Evolutionary conservation across 2,797 vertebrate species (phyloP).

Genomic region (Sparidentex hasta): DNA sequence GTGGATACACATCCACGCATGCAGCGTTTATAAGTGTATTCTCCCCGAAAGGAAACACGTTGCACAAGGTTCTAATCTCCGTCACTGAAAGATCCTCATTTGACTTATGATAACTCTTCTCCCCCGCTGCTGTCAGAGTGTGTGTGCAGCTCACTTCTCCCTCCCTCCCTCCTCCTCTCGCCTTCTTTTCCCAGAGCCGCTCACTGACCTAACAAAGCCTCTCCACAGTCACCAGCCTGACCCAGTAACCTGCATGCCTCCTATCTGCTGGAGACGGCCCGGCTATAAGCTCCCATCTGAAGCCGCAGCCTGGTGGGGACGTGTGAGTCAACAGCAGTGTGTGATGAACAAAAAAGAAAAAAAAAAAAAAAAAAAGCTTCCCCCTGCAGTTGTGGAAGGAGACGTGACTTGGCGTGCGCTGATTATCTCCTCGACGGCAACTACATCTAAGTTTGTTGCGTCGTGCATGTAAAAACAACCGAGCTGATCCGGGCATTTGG

Average conservation of each 20-base stretch:
- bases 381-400: conserved; percentile 6
- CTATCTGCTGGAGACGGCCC: conserved; percentile 56
- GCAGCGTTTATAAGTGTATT: background rate
- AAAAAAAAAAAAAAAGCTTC: conserved; percentile 25
- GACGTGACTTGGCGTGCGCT: background rate
- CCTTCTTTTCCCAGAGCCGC: conserved; percentile 45
- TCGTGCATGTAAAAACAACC: conserved; percentile 26
- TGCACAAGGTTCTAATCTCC: conserved; percentile 1
- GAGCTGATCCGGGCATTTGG: background rate
- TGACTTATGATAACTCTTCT: conserved; percentile 52
- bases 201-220: conserved; percentile 77
- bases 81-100: conserved; percentile 29
- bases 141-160: conserved; percentile 9
- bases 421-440: too few relatives aligned
- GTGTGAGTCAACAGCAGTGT: conserved; percentile 31
- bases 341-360: conserved; percentile 23
- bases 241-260: conserved; percentile 80
- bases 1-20: background rate
- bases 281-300: conserved; percentile 53
- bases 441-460: background rate
- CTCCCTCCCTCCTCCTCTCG: conserved; percentile 8
- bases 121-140: conserved; percentile 24
- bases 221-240: conserved; percentile 76
- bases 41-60: conserved; percentile 20
- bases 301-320: conserved; percentile 31